Percentiles rank a stretch among this genome's conserved stretches.
Evolutionary conservation across 53 echinoderm and acorn worm species (phyloP).

Genomic region (Crossaster papposus): DNA sequence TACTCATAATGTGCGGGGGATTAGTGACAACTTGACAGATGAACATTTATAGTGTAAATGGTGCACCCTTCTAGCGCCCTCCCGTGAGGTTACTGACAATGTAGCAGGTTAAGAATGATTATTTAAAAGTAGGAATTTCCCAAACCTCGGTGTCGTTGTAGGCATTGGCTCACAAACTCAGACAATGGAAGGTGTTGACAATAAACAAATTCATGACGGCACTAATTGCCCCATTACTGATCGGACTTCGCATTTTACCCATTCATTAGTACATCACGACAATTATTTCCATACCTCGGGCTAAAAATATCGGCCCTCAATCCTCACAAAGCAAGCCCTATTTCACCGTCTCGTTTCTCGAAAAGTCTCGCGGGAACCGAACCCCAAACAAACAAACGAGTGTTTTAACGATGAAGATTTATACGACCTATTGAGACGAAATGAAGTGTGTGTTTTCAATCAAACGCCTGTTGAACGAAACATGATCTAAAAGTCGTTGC

Average conservation of each 20-base stretch:
- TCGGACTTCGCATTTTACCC: too few relatives aligned
- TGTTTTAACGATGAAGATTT: neutral
- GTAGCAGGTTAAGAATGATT: neutral
- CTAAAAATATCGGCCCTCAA: too few relatives aligned
- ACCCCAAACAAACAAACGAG: neutral
- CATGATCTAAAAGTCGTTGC: neutral
- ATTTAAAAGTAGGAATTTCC: neutral
- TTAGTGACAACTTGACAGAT: neutral
- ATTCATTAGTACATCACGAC: too few relatives aligned
- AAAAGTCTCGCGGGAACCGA: neutral
- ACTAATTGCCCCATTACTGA: too few relatives aligned
- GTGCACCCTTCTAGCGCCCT: neutral
- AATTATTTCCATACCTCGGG: too few relatives aligned
- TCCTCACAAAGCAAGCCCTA: neutral
- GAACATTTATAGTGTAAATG: neutral
- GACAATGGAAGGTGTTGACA: too few relatives aligned
- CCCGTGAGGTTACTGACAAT: neutral
- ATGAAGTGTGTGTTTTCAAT: neutral
- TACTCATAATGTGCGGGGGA: neutral
- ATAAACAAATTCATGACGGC: too few relatives aligned
- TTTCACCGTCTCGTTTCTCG: neutral
- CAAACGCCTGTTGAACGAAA: conserved; percentile 10
- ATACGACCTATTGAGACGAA: neutral
- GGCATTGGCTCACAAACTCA: too few relatives aligned
- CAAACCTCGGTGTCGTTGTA: too few relatives aligned